Evolutionary conservation across 2,113 vertebrate species (phyloP).

Genomic region (Lophotis ruficrista): DNA sequence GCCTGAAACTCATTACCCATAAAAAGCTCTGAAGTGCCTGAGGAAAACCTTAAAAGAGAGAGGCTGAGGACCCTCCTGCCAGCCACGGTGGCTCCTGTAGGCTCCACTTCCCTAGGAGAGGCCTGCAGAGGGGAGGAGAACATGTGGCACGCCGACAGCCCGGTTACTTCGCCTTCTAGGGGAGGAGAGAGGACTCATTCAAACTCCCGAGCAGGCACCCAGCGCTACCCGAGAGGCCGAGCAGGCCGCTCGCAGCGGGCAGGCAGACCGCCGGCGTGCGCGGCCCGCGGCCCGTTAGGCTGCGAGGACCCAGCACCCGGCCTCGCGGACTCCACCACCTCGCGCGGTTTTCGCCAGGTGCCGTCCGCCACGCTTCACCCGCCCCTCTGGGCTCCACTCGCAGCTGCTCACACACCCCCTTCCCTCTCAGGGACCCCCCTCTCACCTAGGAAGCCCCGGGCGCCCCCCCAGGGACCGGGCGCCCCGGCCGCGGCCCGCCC

Average conservation of each 20-base stretch:
- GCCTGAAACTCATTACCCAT: neutral
- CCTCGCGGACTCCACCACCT: neutral
- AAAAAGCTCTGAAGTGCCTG: neutral
- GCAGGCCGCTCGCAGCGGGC: neutral
- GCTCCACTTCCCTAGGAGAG: neutral
- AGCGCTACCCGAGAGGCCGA: neutral
- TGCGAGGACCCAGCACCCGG: neutral
- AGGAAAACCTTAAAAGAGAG: neutral
- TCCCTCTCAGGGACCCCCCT: neutral
- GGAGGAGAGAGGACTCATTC: conserved; percentile 37
- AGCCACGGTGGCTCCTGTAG: neutral
- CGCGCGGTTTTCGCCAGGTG: neutral
- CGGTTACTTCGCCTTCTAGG: neutral
- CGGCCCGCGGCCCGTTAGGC: too few species aligned
- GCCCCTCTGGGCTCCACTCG: neutral
- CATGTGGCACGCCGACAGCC: conserved; percentile 48
- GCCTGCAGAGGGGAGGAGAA: conserved; percentile 4
- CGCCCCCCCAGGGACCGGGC: neutral
- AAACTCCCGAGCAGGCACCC: neutral
- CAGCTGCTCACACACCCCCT: neutral
- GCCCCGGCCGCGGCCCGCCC: conserved; percentile 44
- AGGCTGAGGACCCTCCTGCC: neutral
- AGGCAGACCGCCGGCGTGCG: neutral
- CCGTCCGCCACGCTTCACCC: neutral
- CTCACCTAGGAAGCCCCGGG: neutral